A percentile compares a stretch with the other conserved stretches of the same genome.
Conservation (phyloP, 2,113 vertebrate genomes). For the chimpanzee (Pan troglodytes) region DNA sequence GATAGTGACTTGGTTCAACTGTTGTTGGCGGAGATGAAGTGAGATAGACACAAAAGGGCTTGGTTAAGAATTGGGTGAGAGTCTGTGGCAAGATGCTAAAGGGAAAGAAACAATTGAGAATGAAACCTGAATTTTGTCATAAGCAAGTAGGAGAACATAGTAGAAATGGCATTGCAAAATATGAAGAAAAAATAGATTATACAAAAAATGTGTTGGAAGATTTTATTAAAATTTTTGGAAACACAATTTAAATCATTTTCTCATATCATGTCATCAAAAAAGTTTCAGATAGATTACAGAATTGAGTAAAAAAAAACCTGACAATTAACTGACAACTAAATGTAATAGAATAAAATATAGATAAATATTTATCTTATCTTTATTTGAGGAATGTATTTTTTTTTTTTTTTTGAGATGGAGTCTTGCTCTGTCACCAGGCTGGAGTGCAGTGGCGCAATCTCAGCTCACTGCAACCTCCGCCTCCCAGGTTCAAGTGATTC, state of each 20-base stretch:
- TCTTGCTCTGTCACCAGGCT: no score
- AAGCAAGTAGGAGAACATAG: not conserved
- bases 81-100: not conserved
- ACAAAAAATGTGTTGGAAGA: not conserved
- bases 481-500: no score
- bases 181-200: not conserved
- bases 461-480: no score
- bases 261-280: not conserved
- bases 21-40: not conserved
- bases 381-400: not conserved
- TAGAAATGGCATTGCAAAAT: not conserved
- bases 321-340: not conserved
- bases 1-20: not conserved
- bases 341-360: not conserved
- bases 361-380: not conserved
- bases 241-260: conserved; percentile 40
- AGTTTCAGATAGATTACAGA: not conserved
- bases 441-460: no score
- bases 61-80: not conserved
- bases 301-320: not conserved
- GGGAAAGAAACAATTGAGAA: not conserved
- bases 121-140: not conserved
- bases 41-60: not conserved
- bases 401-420: no score
- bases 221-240: conserved; percentile 1